Conservation (phyloP, 2,888 invertebrate species). For the Scaptomyza tumidula region DNA sequence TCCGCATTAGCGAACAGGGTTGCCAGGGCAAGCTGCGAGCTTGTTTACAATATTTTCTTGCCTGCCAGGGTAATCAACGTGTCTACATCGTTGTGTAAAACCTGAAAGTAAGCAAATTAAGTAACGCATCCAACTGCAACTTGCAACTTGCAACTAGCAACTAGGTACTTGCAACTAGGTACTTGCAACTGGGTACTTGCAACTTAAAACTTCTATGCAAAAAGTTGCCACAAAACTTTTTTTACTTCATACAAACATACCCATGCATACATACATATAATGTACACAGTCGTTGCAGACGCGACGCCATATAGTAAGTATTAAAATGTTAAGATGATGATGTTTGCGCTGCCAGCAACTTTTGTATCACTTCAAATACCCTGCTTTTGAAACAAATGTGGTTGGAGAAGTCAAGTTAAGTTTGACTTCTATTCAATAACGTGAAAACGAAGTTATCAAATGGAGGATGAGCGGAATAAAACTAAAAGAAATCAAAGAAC, state of each 20-base stretch:
- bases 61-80: slow-evolving; percentile 14
- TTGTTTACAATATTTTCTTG: slow-evolving; percentile 33
- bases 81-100: slow-evolving; percentile 21
- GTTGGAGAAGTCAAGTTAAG: neutral
- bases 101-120: slow-evolving; percentile 67
- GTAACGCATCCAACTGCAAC: slow-evolving; percentile 52
- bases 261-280: neutral
- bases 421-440: too few species aligned
- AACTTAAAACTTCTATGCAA: slow-evolving; percentile 17
- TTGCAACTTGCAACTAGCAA: slow-evolving; percentile 10
- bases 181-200: slow-evolving; percentile 8
- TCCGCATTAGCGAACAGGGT: slow-evolving; percentile 43
- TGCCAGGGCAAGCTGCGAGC: slow-evolving; percentile 7
- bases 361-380: slow-evolving; percentile 32
- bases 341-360: slow-evolving; percentile 55
- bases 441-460: too few species aligned
- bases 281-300: slow-evolving; percentile 16
- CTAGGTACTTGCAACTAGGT: neutral
- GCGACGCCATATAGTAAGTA: slow-evolving; percentile 28
- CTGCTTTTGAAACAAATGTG: slow-evolving; percentile 13
- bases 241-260: slow-evolving; percentile 21
- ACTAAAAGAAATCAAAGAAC: too few species aligned
- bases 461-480: too few species aligned
- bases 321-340: slow-evolving; percentile 62
- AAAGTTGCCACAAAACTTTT: slow-evolving; percentile 50